A percentile compares a stretch with the other conserved stretches of the same genome.
phyloP scores from a whole-genome alignment of 2,113 vertebrate species.

The Planiliza haematocheilus region DNA sequence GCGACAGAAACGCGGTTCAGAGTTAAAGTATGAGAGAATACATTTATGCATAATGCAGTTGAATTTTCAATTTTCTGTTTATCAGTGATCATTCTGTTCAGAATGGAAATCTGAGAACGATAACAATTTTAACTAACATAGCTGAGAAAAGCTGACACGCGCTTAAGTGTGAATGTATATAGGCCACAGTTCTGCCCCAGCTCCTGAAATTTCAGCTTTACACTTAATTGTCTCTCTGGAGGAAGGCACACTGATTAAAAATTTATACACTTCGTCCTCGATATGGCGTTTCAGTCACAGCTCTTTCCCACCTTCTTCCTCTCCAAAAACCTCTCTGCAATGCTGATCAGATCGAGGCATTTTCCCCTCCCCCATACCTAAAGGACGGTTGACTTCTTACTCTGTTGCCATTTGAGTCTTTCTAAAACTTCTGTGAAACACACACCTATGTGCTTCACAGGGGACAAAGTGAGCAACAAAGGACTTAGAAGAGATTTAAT shows the following conservation, averaged over 20 bases:
- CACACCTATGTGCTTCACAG: not conserved
- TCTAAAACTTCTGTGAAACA: not conserved
- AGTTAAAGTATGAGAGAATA: not conserved
- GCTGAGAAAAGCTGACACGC: not conserved
- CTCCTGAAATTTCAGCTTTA: conserved; percentile 9
- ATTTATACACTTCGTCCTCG: conserved; percentile 36
- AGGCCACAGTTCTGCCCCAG: not conserved
- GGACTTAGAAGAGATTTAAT: not conserved
- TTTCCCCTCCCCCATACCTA: not conserved
- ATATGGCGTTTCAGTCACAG: not conserved
- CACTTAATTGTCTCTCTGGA: conserved; percentile 31
- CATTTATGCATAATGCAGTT: not conserved
- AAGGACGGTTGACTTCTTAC: not conserved
- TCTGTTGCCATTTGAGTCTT: conserved; percentile 1
- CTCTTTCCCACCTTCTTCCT: conserved; percentile 18
- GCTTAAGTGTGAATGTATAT: conserved; percentile 10
- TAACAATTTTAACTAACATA: not conserved
- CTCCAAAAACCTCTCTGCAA: not conserved
- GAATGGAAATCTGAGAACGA: too few species aligned
- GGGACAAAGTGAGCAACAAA: not conserved
- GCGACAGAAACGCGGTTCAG: not conserved
- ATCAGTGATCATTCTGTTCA: too few species aligned
- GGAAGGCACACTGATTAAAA: conserved; percentile 40
- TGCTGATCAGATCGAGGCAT: not conserved
- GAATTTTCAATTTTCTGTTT: too few species aligned